Conservation (phyloP, 2,797 vertebrate genomes). For the Lagorchestes hirsutus region DNA sequence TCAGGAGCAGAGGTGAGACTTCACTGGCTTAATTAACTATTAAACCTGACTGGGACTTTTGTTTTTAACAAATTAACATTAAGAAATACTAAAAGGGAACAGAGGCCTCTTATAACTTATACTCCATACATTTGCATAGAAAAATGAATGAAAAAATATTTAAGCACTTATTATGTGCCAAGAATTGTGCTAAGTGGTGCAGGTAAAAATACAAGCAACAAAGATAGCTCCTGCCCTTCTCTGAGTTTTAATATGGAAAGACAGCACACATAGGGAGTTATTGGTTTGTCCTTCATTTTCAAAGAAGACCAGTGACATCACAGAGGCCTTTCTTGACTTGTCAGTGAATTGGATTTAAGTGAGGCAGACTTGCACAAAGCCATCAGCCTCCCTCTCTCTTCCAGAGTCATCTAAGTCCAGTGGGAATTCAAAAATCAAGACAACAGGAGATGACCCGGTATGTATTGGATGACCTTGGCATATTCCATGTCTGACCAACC, state of each 20-base stretch:
- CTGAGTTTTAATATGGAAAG: not conserved
- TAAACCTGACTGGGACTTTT: conserved; percentile 30
- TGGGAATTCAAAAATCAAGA: too few relatives aligned
- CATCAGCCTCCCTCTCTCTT: too few relatives aligned
- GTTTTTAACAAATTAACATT: conserved; percentile 27
- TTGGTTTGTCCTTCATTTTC: too few relatives aligned
- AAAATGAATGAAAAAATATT: not conserved
- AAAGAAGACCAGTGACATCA: too few relatives aligned
- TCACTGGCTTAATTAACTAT: conserved; percentile 39
- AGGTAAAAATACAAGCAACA: not conserved
- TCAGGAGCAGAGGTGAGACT: conserved; percentile 40
- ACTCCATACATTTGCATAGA: not conserved
- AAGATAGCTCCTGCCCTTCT: not conserved
- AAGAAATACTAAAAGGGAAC: not conserved
- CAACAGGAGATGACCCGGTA: too few relatives aligned
- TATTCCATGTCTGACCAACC: too few relatives aligned
- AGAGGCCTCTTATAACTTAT: not conserved
- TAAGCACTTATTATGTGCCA: not conserved
- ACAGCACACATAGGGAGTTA: not conserved
- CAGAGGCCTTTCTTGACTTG: too few relatives aligned
- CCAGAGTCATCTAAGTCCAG: too few relatives aligned
- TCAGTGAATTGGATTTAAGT: too few relatives aligned
- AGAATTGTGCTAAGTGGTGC: not conserved
- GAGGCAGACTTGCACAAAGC: too few relatives aligned
- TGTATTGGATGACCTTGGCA: too few relatives aligned